phyloP scores from a whole-genome alignment of 1,140 invertebrate species.

The Grapholita molesta region DNA sequence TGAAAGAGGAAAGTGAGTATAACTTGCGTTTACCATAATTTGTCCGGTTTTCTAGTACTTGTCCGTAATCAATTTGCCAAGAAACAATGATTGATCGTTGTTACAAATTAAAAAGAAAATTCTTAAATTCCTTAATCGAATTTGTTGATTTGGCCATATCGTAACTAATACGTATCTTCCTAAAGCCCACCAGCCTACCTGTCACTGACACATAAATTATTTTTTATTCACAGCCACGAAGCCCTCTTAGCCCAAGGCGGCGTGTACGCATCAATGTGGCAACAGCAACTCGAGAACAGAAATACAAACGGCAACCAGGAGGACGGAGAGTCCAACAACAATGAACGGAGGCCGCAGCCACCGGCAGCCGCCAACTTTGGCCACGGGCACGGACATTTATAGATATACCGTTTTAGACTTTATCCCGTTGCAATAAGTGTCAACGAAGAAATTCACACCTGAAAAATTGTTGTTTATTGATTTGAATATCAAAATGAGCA shows the following conservation, averaged over 20 bases:
- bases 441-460: no score
- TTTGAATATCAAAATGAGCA: no score
- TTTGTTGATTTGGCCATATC: no score
- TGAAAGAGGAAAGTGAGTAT: slow-evolving; percentile 90
- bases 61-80: no score
- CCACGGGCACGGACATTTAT: slow-evolving; percentile 48
- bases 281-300: slow-evolving; percentile 86
- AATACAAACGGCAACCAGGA: slow-evolving; percentile 31
- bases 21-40: no score
- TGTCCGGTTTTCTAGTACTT: no score
- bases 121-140: no score
- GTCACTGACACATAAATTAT: no score
- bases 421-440: not conserved
- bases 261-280: slow-evolving; percentile 93
- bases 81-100: no score
- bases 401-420: not conserved
- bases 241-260: slow-evolving; percentile 84
- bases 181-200: no score
- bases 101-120: no score
- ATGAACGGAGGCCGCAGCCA: slow-evolving; percentile 10
- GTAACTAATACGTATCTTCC: no score
- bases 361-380: slow-evolving; percentile 40
- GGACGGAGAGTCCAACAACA: slow-evolving; percentile 28
- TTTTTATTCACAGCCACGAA: slow-evolving; percentile 82
- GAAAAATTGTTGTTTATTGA: slow-evolving; percentile 25